phyloP scores from a whole-genome alignment of 2,113 vertebrate species.

The Rattus rattus region DNA sequence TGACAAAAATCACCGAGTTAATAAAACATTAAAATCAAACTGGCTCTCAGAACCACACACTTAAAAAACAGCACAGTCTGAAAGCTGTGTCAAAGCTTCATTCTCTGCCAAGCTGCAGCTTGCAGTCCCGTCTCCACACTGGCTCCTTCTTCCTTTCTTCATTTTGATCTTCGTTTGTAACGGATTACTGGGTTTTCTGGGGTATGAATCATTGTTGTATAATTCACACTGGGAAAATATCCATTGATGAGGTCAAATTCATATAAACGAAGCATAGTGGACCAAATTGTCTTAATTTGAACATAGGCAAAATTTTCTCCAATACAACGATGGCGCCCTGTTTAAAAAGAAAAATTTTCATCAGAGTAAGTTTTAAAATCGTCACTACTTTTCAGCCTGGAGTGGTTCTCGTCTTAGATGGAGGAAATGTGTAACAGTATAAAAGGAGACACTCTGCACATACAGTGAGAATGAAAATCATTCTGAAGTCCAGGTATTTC shows the following conservation, averaged over 20 bases:
- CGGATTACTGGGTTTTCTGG: constrained; percentile 94
- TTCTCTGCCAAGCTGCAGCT: constrained; percentile 28
- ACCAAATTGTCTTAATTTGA: constrained; percentile 99
- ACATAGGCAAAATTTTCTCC: constrained; percentile 99
- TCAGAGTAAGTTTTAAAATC: constrained; percentile 30
- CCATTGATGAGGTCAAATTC: constrained; percentile 94
- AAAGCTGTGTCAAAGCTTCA: constrained; percentile 34
- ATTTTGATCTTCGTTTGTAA: constrained; percentile 87
- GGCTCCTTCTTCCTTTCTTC: constrained; percentile 48
- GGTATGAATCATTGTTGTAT: constrained; percentile 98
- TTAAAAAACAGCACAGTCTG: background rate
- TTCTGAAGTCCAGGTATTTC: constrained; percentile 12
- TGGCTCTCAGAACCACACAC: constrained; percentile 61
- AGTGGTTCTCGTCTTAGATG: background rate
- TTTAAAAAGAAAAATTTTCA: background rate
- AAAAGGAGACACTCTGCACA: constrained; percentile 29
- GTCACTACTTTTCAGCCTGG: background rate
- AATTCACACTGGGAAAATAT: constrained; percentile 97
- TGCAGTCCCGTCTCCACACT: background rate
- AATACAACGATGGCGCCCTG: constrained; percentile 98
- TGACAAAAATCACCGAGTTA: constrained; percentile 46
- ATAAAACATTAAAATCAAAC: constrained; percentile 55
- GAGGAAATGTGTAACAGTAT: background rate
- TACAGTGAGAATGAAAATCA: constrained; percentile 14
- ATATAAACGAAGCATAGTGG: constrained; percentile 94